Evolutionary conservation across 2,113 vertebrate genomes (phyloP), one percentile per base, ranked within the genome.

Genomic region (Clinocottus analis): DNA sequence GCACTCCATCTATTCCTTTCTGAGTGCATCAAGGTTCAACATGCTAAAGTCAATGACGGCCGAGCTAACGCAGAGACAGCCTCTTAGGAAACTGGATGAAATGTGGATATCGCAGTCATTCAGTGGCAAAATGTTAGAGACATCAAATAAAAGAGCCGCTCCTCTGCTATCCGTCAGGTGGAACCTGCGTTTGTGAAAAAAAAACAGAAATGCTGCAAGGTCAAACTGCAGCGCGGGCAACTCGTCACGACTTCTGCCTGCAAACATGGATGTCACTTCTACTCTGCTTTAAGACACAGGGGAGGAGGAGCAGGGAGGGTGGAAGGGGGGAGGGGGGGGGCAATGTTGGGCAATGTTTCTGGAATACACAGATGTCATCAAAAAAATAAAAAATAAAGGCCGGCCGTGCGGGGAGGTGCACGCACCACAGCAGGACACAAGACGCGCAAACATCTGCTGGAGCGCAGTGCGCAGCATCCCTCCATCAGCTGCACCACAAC

Each of bases 121-220:
- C n/a, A 21, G 3, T 33, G 14, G 12, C 39, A 69, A 9, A 35
- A 62, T 79, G 29, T 45, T 19, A 71, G 65, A 67, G 33, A 7
- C 41, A 39, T 0, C 12, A 17, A 0, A 6, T 14, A 25, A 13
- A 17, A 8, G 0, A 77, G 25, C 25, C 43, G n/a, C 29, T 39
- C n/a, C 31, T 63, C 5, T 72, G 29, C 63, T 56, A 21, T 55
- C 35, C 27, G 49, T 55, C 58, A 69, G 58, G 16, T 60, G 59
- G 47, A 27, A 74, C 56, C 19, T 21, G 47, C 47, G 13, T 8
- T 61, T 35, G 16, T 78, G 72, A 58, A 75, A 79, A 75, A 80
- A 69, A 63, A 80, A 37, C 59, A n/a, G n/a, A 83, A 82, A 87
- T 88, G 65, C 91, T 91, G 91, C 92, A 93, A 93, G 92, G 92